Conservation (phyloP, 1,140 invertebrate genomes). For the Dendroctonus ponderosae region DNA sequence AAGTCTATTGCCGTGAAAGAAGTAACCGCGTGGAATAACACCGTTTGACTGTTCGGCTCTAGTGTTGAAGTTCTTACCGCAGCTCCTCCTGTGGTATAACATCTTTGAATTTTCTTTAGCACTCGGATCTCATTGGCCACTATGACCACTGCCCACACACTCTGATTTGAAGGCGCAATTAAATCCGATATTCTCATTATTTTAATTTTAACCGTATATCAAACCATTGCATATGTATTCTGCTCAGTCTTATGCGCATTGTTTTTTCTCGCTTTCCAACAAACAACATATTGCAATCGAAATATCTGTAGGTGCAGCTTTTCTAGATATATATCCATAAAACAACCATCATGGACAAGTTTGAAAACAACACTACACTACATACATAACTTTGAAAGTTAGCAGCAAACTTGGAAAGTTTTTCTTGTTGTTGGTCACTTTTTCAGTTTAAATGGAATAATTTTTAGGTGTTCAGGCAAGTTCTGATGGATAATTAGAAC, state of each 20-base stretch:
- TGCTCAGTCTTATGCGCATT: too few species aligned
- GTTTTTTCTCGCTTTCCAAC: background rate
- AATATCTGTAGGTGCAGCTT: too few species aligned
- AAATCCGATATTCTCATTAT: slow-evolving; percentile 27
- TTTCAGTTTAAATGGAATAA: too few species aligned
- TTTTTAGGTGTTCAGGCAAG: too few species aligned
- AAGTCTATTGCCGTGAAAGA: slow-evolving; percentile 18
- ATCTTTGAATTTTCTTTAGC: slow-evolving; percentile 32
- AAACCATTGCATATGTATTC: slow-evolving; percentile 1
- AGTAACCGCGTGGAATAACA: slow-evolving; percentile 24
- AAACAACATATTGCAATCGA: too few species aligned
- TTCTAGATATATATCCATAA: too few species aligned
- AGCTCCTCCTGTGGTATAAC: slow-evolving; percentile 24
- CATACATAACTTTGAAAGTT: too few species aligned
- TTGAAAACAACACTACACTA: too few species aligned
- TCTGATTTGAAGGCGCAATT: slow-evolving; percentile 29
- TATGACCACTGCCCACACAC: slow-evolving; percentile 31
- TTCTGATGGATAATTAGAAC: too few species aligned
- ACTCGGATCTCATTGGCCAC: slow-evolving; percentile 31
- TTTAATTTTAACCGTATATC: slow-evolving; percentile 10
- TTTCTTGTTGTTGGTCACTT: too few species aligned
- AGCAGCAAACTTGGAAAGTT: too few species aligned
- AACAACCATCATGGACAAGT: too few species aligned
- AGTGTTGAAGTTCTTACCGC: slow-evolving; percentile 27
- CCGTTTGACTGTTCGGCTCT: slow-evolving; percentile 29